Percentiles rank a stretch among this genome's conserved stretches.
phyloP scores from a whole-genome alignment of 2,888 invertebrate genomes.

The Microdon myrmicae region DNA sequence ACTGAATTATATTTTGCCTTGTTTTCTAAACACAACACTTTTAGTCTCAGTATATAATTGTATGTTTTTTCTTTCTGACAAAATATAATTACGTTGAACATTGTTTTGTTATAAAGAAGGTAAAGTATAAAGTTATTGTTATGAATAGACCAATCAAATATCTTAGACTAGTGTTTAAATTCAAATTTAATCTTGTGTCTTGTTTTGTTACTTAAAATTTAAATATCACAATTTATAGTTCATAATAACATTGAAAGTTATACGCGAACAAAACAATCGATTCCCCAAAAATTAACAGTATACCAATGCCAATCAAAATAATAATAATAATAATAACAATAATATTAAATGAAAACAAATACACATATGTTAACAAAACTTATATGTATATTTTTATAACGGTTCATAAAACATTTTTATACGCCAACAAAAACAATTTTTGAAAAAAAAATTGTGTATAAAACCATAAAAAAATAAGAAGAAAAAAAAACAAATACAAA shows the following conservation, averaged over 20 bases:
- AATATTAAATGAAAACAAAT: slow-evolving; percentile 23
- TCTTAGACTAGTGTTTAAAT: too few relatives aligned
- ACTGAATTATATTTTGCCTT: too few relatives aligned
- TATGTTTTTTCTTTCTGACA: too few relatives aligned
- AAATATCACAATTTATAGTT: slow-evolving; percentile 5
- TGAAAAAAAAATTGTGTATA: too few relatives aligned
- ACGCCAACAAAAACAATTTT: slow-evolving; percentile 35
- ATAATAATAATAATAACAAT: slow-evolving; percentile 28
- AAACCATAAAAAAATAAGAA: slow-evolving; percentile 8
- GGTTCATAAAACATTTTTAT: slow-evolving; percentile 34
- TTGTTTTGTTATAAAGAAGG: too few relatives aligned
- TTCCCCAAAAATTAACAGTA: slow-evolving; percentile 23
- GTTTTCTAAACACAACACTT: too few relatives aligned
- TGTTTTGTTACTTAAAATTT: not conserved
- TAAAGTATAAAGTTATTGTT: too few relatives aligned
- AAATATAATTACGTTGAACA: too few relatives aligned
- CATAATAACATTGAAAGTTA: not conserved
- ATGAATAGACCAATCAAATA: too few relatives aligned
- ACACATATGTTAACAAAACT: slow-evolving; percentile 14
- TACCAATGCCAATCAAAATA: slow-evolving; percentile 46
- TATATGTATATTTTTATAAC: slow-evolving; percentile 27
- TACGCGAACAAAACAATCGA: not conserved
- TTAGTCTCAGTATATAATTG: too few relatives aligned
- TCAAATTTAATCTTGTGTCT: too few relatives aligned
- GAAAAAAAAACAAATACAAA: slow-evolving; percentile 23